Base-by-base conservation (phyloP, 2,888 invertebrate genomes). In the Helicoverpa assulta region DNA sequence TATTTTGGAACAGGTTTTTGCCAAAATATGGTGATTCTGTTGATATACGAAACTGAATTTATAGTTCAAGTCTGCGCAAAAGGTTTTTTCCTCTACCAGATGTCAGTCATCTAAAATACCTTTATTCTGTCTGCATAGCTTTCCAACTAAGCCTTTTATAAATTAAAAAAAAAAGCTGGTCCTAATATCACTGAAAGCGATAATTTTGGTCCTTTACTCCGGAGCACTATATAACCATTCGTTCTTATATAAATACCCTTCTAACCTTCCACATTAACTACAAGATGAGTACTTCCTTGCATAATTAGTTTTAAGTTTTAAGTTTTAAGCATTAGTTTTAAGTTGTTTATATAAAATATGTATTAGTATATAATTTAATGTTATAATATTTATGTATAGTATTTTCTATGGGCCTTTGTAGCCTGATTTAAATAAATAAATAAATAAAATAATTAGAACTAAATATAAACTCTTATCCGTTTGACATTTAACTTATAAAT, bases 401-500 rank as follows among this genome's bases (percentile, higher is more conserved):
- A n/a, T n/a, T n/a, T n/a, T n/a, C n/a, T n/a, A n/a, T n/a, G n/a
- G n/a, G n/a, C n/a, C n/a, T n/a, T n/a, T n/a, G n/a, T n/a, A n/a
- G n/a, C n/a, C n/a, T n/a, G n/a, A n/a, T n/a, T n/a, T n/a, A n/a
- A n/a, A n/a, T n/a, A n/a, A n/a, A n/a, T n/a, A n/a, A n/a, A n/a
- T n/a, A n/a, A n/a, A n/a, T n/a, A n/a, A n/a, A n/a, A n/a, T n/a
- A n/a, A n/a, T 18, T 5, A 29, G 43, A 16, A 63, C 29, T 47
- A 47, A 29, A 26, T 43, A 10, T 63, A 63, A 18, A 18, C 19
- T 2, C 0, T 1, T 26, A 62, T 55, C 26, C 56, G 2, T 56
- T 47, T 56, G 43, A 63, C 29, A 56, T 47, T 56, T 47, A n/a
- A 56, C 26, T n/a, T n/a, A 64, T 56, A 26, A 12, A 52, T 16